Evolutionary conservation across 2,113 vertebrate genomes (phyloP), one percentile per base, ranked within the genome.

Genomic region (Hydrolagus affinis): DNA sequence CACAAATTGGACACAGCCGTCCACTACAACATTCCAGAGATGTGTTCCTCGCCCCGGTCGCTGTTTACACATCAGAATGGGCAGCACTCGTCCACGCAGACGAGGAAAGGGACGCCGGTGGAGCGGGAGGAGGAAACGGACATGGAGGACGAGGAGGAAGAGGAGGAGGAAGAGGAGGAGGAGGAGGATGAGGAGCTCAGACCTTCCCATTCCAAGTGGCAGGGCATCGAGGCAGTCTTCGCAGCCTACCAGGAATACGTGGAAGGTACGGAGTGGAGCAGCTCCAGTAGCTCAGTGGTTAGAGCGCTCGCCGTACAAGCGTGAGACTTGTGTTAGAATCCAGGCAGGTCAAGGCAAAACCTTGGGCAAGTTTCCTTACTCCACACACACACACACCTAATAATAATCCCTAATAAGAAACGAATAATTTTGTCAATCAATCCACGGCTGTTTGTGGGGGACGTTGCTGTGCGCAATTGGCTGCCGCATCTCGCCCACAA

Each of bases 21-120:
- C 89, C 97, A 96, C 92, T 99, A 99, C 93, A 98, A 98, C 96
- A 96, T 99, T 94, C 96, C 97, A 0, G 97, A 98, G 94, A 94
- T 99, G 85, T 96, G 97, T 92, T 91, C 93, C 1, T 88, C 94
- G 17, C 87, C 86, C 87, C 89, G 92, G 78, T 44, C 91, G 89
- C 85, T 90, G 21, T 90, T 87, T 56, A 86, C 94, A 78, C 95
- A 95, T 23, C 93, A 96, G 88, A 97, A 99, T 0, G 96, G 98
- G 72, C 96, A 95, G 86, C 96, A 95, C 88, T 94, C 95, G 87
- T 89, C 92, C 11, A 85, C 69, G 0, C 86, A 90, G 11, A 62
- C 86, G 4, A 93, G 91, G 86, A 93, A 93, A 77, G 92, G 93
- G 71, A 94, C 94, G 59, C 92, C 92, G 86, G 74, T 90, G 59